Percentiles rank a stretch among this genome's conserved stretches.
These are phyloP conservation scores for Callopanchax toddi DNA, from an alignment of 2,113 vertebrate genomes.

Conservation along the genomic window DNA sequence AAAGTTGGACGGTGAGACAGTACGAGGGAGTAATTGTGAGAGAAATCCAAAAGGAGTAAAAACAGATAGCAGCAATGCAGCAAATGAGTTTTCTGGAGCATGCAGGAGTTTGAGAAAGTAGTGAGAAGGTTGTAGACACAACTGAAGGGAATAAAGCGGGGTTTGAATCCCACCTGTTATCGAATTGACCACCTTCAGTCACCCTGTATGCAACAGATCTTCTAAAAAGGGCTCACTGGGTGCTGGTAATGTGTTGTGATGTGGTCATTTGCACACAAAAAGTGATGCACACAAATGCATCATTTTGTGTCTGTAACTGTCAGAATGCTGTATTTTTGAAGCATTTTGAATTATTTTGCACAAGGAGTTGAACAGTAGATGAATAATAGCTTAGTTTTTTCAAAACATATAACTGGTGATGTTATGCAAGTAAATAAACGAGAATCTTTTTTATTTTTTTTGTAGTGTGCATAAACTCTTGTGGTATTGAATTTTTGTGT, in stretches of 20 bases:
- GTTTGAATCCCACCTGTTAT: not conserved
- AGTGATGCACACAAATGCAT: no score
- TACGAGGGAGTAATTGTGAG: constrained; percentile 20
- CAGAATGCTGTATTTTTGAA: not conserved
- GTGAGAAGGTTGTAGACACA: constrained; percentile 8
- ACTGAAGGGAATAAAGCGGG: not conserved
- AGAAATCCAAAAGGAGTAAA: constrained; percentile 37
- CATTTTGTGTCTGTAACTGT: no score
- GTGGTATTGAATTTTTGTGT: not conserved
- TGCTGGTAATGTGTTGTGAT: no score
- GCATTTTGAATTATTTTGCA: not conserved
- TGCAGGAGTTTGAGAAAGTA: constrained; percentile 11
- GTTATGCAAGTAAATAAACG: no score
- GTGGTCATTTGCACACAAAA: no score
- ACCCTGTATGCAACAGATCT: no score
- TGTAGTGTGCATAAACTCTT: not conserved
- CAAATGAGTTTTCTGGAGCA: constrained; percentile 20
- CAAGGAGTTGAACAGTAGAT: no score
- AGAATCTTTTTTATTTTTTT: not conserved
- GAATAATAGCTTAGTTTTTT: no score
- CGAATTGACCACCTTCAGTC: not conserved
- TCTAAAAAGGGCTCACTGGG: no score
- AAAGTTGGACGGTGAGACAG: constrained; percentile 25
- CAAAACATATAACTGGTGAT: no score
- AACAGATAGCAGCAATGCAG: constrained; percentile 15